Percentiles rank a stretch among this genome's conserved stretches.
Conservation (phyloP, 2,888 invertebrate genomes). For the Tetragonula carbonaria region DNA sequence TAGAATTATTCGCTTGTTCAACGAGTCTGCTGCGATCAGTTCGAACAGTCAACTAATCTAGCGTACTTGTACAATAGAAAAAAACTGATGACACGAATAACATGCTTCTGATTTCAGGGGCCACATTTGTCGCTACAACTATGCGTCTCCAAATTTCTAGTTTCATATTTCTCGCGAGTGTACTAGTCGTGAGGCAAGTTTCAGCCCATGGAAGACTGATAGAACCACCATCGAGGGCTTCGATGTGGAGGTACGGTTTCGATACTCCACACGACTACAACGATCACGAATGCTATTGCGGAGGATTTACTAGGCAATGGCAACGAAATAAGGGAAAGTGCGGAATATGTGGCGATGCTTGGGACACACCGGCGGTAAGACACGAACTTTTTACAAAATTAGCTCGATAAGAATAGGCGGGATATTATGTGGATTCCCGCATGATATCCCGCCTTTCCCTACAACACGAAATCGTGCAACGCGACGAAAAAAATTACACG, state of each 20-base stretch:
- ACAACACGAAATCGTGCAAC: no score
- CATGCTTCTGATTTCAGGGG: slow-evolving; percentile 28
- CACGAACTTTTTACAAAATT: slow-evolving; percentile 1
- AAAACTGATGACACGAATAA: background rate
- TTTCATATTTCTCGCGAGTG: slow-evolving; percentile 50
- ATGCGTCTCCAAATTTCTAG: slow-evolving; percentile 62
- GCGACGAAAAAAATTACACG: no score
- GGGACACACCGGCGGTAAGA: slow-evolving; percentile 87
- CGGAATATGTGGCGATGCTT: slow-evolving; percentile 94
- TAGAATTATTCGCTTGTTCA: background rate
- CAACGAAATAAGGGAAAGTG: slow-evolving; percentile 92
- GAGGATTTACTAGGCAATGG: slow-evolving; percentile 94
- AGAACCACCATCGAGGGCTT: slow-evolving; percentile 94
- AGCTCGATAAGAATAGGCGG: background rate
- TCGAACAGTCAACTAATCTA: background rate
- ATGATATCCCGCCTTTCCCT: no score
- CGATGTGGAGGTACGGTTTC: slow-evolving; percentile 96
- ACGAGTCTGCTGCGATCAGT: background rate
- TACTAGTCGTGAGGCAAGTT: slow-evolving; percentile 78
- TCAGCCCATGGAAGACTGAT: slow-evolving; percentile 90
- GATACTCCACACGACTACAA: slow-evolving; percentile 95
- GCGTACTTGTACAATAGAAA: background rate
- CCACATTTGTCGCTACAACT: slow-evolving; percentile 20
- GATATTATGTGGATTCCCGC: no score
- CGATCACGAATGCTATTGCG: slow-evolving; percentile 95